Percentiles rank a stretch among this genome's conserved stretches.
Conservation (phyloP, 2,888 invertebrate species). For the Cataglyphis albicans region DNA sequence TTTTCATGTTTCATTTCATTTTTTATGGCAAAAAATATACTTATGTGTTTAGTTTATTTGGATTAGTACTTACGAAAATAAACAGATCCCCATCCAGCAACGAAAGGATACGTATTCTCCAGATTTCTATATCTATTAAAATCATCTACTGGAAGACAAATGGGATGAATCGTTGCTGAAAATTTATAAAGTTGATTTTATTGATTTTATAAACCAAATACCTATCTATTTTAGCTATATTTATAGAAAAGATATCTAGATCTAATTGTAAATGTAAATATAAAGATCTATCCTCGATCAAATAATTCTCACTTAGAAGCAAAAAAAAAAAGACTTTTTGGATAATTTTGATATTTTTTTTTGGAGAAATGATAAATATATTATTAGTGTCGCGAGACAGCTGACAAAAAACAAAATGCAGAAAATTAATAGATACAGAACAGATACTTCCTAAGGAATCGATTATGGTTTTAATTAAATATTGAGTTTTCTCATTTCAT, state of each 20-base stretch:
- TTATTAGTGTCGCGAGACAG: not conserved
- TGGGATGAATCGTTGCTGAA: conserved; percentile 90
- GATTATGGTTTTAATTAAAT: not conserved
- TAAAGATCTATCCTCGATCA: not conserved
- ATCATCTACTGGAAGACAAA: conserved; percentile 90
- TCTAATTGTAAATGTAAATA: not conserved
- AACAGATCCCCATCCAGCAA: conserved; percentile 94
- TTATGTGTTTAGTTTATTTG: not conserved
- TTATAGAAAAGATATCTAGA: not conserved
- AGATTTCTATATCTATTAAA: conserved; percentile 87
- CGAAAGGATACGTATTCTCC: conserved; percentile 89
- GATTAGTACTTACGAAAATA: conserved; percentile 89
- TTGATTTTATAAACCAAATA: not conserved
- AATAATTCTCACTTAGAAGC: not conserved
- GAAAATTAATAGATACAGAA: not conserved
- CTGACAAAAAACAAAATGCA: not conserved
- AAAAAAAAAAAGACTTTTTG: not conserved
- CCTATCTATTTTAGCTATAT: not conserved
- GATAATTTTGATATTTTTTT: not conserved
- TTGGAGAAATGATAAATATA: not conserved
- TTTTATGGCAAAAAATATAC: no score
- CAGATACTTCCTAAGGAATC: not conserved
- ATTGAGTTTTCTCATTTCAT: not conserved
- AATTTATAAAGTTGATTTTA: conserved; percentile 64
- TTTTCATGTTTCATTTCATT: no score